Evolutionary conservation across 2,113 vertebrate genomes (phyloP), one percentile per base, ranked within the genome.

Genomic region (Neotoma lepida): DNA sequence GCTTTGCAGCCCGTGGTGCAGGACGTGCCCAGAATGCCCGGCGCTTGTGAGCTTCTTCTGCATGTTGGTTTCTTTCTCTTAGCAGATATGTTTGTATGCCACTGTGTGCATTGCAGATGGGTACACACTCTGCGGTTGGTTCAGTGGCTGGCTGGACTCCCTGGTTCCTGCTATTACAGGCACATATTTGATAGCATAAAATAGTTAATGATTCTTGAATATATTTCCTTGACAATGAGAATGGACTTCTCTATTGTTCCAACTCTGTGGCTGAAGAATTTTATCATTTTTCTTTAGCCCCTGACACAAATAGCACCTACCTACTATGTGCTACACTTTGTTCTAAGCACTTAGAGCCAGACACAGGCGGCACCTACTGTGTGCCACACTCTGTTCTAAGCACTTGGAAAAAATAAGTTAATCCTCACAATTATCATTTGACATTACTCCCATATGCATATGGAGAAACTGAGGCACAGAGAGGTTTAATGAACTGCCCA

Each of bases 101-200:
- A 2, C n/a, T 56, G 24, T 18, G 15, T 9, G 35, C n/a, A 2
- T 8, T 39, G 64, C 4, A 35, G 35, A n/a, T 51, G 12, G 58
- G 17, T 0, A 1, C 8, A 39, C 39, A 76, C 13, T 18, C 17
- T 22, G 39, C 9, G 0, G 0, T 17, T 2, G 80, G 28, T 10
- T 20, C 78, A 35, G n/a, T 12, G 15, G 24, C 22, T 54, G 49
- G 26, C 30, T 15, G 41, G 5, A 28, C 73, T 66, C 61, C 24
- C 39, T 22, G 28, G 30, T 35, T 46, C 41, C 46, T 58, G 6
- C 0, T 26, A 14, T 84, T 46, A 28, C 4, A 51, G n/a, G 51
- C 1, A 44, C 6, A 15, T 6, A 14, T 1, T 64, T 46, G 15
- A 63, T 9, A 30, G 26, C 35, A 39, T 14, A 20, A 4, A n/a